Conservation (phyloP, 2,797 vertebrate species). For the Myripristis murdjan region DNA sequence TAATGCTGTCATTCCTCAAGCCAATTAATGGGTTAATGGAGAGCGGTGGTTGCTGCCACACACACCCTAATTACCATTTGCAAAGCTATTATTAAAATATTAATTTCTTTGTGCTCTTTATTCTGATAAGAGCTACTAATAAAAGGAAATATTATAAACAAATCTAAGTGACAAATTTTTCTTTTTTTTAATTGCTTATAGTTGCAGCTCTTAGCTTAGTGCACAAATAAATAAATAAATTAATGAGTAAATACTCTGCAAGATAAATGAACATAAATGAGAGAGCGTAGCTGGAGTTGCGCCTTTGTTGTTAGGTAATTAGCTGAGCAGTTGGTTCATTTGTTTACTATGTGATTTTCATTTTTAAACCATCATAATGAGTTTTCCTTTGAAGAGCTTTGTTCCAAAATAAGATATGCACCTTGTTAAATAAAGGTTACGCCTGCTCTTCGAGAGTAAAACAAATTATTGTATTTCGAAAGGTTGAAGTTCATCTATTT, state of each 20-base stretch:
- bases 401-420: constrained; percentile 27
- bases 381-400: constrained; percentile 56
- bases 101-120: constrained; percentile 37
- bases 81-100: constrained; percentile 28
- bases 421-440: not conserved
- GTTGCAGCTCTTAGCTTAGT: constrained; percentile 56
- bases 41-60: constrained; percentile 21
- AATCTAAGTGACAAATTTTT: constrained; percentile 39
- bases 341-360: constrained; percentile 65
- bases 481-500: not conserved
- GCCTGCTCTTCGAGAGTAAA: not conserved
- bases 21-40: constrained; percentile 30
- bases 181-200: constrained; percentile 53
- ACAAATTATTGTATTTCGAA: not conserved
- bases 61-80: constrained; percentile 47
- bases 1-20: not conserved
- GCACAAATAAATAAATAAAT: constrained; percentile 50
- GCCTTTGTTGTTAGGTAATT: constrained; percentile 71
- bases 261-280: constrained; percentile 68
- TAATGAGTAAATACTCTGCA: constrained; percentile 13
- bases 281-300: constrained; percentile 44
- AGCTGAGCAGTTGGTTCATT: constrained; percentile 70
- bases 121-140: constrained; percentile 35
- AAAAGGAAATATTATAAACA: constrained; percentile 37
- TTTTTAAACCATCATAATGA: constrained; percentile 56